phyloP scores from a whole-genome alignment of 1,140 invertebrate species.

The Calycopis cecrops region DNA sequence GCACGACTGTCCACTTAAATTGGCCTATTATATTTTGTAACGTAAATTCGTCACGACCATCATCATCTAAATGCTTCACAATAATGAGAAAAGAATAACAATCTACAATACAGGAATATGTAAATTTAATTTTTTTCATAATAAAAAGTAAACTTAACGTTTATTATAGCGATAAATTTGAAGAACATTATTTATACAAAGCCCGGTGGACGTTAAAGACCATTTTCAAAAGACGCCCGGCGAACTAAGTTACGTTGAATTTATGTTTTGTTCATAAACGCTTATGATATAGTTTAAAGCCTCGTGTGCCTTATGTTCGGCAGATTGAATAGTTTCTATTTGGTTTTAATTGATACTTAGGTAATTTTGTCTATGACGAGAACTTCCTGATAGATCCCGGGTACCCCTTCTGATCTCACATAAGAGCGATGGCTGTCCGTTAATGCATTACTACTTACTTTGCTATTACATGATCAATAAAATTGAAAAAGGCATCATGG shows the following conservation, averaged over 20 bases:
- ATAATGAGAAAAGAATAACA: conserved; percentile 14
- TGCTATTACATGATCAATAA: no score
- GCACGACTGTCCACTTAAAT: no score
- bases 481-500: no score
- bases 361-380: no score
- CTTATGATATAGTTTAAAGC: conserved; percentile 17
- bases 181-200: conserved; percentile 70
- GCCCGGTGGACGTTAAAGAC: conserved; percentile 60
- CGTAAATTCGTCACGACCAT: no score
- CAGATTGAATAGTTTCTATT: conserved; percentile 9
- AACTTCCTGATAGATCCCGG: no score
- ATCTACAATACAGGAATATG: conserved; percentile 27
- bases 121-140: conserved; percentile 56
- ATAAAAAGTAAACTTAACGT: conserved; percentile 59
- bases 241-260: conserved; percentile 58
- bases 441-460: no score
- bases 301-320: conserved; percentile 8
- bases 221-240: conserved; percentile 55
- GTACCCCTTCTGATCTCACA: no score
- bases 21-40: no score
- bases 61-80: no score
- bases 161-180: conserved; percentile 69
- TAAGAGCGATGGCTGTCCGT: no score
- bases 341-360: no score
- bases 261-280: conserved; percentile 43